Evolutionary conservation across 2,797 vertebrate genomes (phyloP).

Genomic region (Sebastes taczanowskii): DNA sequence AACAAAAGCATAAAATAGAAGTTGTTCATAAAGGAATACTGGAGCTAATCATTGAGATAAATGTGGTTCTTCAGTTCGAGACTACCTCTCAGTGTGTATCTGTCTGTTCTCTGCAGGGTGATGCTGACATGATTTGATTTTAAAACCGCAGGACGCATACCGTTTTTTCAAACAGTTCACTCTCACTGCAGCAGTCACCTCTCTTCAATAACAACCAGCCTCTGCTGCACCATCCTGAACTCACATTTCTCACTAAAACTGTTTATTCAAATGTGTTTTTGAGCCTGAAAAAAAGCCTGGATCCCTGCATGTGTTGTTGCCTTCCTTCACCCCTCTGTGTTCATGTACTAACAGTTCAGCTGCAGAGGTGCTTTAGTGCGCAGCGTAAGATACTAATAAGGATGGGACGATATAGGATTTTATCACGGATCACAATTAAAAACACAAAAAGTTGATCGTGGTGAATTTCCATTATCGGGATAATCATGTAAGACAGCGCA

Average conservation of each 20-base stretch:
- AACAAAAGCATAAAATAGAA: neutral
- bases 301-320: constrained; percentile 22
- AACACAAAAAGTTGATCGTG: too few relatives aligned
- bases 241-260: neutral
- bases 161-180: neutral
- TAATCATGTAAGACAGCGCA: too few relatives aligned
- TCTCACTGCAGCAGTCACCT: neutral
- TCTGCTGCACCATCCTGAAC: neutral
- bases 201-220: neutral
- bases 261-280: neutral
- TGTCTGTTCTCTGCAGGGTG: constrained; percentile 5
- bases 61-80: constrained; percentile 2
- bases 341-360: neutral
- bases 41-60: neutral
- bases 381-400: neutral
- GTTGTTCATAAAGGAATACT: neutral
- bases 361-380: neutral
- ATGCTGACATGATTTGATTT: constrained; percentile 12
- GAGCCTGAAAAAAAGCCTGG: neutral
- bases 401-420: too few relatives aligned
- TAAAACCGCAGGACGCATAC: neutral
- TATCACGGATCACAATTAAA: too few relatives aligned
- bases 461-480: too few relatives aligned
- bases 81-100: neutral
- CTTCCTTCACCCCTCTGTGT: neutral